These are phyloP conservation scores for Drosophila picticornis DNA, from an alignment of 2,888 invertebrate genomes.

Conservation along the genomic window DNA sequence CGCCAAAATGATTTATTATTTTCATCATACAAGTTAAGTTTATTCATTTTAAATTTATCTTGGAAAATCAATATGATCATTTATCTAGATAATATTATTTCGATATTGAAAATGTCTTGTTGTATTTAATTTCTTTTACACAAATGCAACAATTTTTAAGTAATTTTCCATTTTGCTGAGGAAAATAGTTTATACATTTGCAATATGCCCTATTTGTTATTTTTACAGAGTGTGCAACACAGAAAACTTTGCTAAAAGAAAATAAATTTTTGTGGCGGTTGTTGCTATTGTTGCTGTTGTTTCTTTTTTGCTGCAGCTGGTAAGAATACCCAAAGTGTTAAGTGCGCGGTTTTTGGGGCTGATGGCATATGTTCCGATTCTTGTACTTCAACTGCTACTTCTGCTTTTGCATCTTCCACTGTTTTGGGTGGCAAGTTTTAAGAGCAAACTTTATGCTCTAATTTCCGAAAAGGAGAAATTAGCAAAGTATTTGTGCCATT, in stretches of 20 bases:
- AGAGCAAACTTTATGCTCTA: slow-evolving; percentile 76
- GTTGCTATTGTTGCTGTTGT: slow-evolving; percentile 11
- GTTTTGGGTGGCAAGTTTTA: slow-evolving; percentile 61
- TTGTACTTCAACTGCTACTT: slow-evolving; percentile 5
- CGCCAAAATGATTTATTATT: neutral
- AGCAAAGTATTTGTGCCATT: slow-evolving; percentile 77
- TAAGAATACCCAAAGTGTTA: slow-evolving; percentile 68
- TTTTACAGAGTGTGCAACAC: slow-evolving; percentile 23
- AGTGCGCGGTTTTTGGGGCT: slow-evolving; percentile 50
- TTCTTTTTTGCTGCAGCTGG: slow-evolving; percentile 57
- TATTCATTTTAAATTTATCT: neutral
- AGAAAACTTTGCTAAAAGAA: slow-evolving; percentile 60
- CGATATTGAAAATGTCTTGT: neutral
- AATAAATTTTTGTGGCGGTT: slow-evolving; percentile 58
- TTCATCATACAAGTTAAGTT: neutral
- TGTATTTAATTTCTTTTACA: neutral
- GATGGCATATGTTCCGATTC: slow-evolving; percentile 37
- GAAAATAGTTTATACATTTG: neutral
- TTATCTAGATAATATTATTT: neutral
- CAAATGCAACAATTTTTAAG: neutral
- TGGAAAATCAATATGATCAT: neutral
- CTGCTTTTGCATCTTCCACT: slow-evolving; percentile 10
- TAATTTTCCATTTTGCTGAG: neutral
- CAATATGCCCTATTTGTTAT: neutral
- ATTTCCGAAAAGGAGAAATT: slow-evolving; percentile 79